phyloP scores from a whole-genome alignment of 2,797 vertebrate species.

The Furcifer pardalis region DNA sequence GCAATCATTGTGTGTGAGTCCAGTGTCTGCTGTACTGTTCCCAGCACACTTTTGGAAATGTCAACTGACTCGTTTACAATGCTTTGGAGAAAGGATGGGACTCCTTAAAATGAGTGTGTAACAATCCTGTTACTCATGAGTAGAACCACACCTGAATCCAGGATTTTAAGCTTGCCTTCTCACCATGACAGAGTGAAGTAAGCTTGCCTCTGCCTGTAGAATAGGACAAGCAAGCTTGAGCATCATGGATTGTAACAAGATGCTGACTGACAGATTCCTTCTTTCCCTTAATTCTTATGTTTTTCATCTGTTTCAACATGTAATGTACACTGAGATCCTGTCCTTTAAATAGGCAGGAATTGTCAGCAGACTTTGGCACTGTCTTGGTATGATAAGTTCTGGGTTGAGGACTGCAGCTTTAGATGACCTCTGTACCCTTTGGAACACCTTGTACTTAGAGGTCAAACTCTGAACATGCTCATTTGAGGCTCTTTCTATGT shows the following conservation, averaged over 20 bases:
- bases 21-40: background rate
- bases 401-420: constrained; percentile 21
- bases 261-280: background rate
- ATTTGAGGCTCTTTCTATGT: constrained; percentile 15
- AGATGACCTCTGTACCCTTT: background rate
- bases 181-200: too few species aligned
- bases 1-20: too few species aligned
- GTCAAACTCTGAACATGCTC: constrained; percentile 7
- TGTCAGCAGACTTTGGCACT: constrained; percentile 40
- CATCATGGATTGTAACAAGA: background rate
- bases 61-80: too few species aligned
- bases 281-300: background rate
- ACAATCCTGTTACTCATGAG: too few species aligned
- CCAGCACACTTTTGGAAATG: background rate
- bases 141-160: too few species aligned
- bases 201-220: background rate
- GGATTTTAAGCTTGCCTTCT: too few species aligned
- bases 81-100: background rate
- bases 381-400: constrained; percentile 28
- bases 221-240: background rate
- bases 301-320: background rate
- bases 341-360: constrained; percentile 41
- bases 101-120: background rate
- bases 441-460: background rate
- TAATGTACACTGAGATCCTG: constrained; percentile 20